Evolutionary conservation across 1,140 invertebrate species (phyloP), one percentile per base, ranked within the genome.

Genomic region (Ostrea edulis): DNA sequence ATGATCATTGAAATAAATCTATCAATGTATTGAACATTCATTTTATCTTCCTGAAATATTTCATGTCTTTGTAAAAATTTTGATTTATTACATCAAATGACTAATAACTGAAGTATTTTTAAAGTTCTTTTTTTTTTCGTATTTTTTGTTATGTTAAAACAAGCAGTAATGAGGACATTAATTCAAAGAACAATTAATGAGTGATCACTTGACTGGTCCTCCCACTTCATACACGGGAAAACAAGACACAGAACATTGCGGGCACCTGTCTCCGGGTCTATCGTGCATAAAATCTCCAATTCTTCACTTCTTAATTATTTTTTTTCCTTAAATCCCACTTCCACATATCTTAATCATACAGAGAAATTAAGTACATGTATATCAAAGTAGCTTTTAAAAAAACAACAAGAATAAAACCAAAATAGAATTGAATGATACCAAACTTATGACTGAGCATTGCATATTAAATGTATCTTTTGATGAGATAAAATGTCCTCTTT

Each of bases 1-100:
- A 17, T 62, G 55, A 62, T 20, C n/a, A 7, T n/a, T 62, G 2
- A n/a, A n/a, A 62, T 62, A 62, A 62, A 62, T 62, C 55, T 62
- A 62, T 62, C 55, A 62, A 62, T 62, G n/a, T 62, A 20, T 62
- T n/a, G n/a, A 62, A 62, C 55, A 62, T 20, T 62, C 8, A 71
- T 29, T 29, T 77, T 35, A 77, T 77, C 1, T 12, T 12, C 29
- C 68, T 29, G 2, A 22, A 17, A 77, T 29, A 25, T 77, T 77
- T 77, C 25, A 77, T 77, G 14, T 71, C 68, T 77, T 77, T 77
- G 68, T 44, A 77, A 29, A 77, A 44, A 44, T 14, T 77, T 77
- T 77, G 25, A 77, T 77, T 77, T 35, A 77, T 77, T 12, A 77
- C 29, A 25, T 77, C 25, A 14, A 77, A 77, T 77, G 68, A 77